Evolutionary conservation across 1,140 invertebrate genomes (phyloP), one percentile per base, ranked within the genome.

Genomic region (Aphis craccivora): DNA sequence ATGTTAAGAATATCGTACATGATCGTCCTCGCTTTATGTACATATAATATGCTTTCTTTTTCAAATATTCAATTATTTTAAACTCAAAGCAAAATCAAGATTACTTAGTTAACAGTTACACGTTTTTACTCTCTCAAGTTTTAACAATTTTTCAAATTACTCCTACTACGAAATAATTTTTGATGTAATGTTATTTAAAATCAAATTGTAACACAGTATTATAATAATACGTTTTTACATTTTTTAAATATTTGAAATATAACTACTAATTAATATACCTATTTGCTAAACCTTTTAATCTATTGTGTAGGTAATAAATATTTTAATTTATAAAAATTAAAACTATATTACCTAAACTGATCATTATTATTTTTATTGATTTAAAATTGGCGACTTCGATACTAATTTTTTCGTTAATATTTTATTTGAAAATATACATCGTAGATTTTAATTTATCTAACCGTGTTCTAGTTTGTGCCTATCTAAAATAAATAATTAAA

Each of bases 51-150:
- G 86, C 86, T 88, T 88, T 88, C 86, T 88, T 88, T 51, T 88
- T 88, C 14, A 51, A 51, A 88, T 86, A 86, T 86, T 86, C 25
- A 86, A 45, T 51, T 88, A 88, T 88, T 87, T 51, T 51, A 22
- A 51, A 22, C 43, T 88, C 45, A 48, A n/a, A 48, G 43, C 84
- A 25, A 87, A 87, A 87, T 45, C 30, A 48, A 45, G 14, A 87
- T 18, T 45, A 48, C 30, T 45, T 37, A 48, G 43, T 48, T 87
- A 87, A 35, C 45, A 87, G 35, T 48, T 48, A 87, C 25, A 87
- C 9, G 40, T 86, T 43, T 86, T 86, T 86, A 45, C 22, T 43
- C 83, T 86, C 83, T 86, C 60, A n/a, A 76, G 14, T 20, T 11
- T 76, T 11, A 40, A 45, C 11, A 86, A 1, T 45, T 45, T 30